Evolutionary conservation across 2,797 vertebrate genomes (phyloP).

Genomic region (Streptopelia turtur): DNA sequence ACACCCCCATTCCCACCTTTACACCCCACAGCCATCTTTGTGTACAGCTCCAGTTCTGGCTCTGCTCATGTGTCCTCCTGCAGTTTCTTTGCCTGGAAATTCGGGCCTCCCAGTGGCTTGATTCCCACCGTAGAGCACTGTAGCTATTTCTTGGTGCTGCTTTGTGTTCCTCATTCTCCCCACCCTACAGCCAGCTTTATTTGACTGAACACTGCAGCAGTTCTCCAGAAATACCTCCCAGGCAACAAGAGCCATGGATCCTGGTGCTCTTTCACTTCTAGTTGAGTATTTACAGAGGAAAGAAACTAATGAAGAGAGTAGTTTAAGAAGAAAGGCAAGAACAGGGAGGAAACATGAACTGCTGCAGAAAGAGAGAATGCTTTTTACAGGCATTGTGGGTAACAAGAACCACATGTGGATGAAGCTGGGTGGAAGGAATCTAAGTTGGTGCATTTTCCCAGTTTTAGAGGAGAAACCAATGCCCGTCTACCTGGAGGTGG

Average conservation of each 20-base stretch:
- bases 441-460: neutral
- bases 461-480: neutral
- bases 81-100: neutral
- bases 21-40: neutral
- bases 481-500: neutral
- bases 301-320: slow-evolving; percentile 24
- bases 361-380: neutral
- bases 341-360: slow-evolving; percentile 35
- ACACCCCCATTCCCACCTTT: neutral
- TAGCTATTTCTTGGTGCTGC: neutral
- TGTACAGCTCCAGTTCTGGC: neutral
- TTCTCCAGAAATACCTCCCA: neutral
- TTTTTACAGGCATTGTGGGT: neutral
- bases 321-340: slow-evolving; percentile 30
- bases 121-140: neutral
- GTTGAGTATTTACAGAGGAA: neutral
- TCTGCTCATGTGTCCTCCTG: neutral
- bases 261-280: neutral
- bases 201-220: neutral
- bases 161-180: neutral
- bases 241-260: neutral
- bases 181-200: neutral
- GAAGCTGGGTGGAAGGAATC: neutral
- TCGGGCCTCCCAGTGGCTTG: neutral
- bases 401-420: slow-evolving; percentile 49